A percentile compares a stretch with the other conserved stretches of the same genome.
Conservation (phyloP, 2,888 invertebrate species). For the Neelides folsomi region DNA sequence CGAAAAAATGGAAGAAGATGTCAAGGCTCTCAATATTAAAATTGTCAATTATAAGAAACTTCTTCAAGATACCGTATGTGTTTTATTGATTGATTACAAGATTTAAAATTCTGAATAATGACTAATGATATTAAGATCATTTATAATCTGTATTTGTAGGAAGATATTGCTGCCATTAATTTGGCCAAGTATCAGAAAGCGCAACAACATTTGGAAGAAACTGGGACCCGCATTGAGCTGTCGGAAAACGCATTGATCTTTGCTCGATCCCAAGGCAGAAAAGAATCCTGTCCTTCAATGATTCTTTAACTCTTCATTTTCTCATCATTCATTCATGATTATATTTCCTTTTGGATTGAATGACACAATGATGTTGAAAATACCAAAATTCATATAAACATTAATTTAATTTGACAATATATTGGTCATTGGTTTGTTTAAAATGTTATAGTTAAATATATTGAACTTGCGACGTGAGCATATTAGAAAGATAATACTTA, state of each 20-base stretch:
- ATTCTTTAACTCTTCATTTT: no score
- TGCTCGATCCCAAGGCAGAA: conserved; percentile 91
- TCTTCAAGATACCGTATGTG: conserved; percentile 82
- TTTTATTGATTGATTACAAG: neutral
- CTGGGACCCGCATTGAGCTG: conserved; percentile 44
- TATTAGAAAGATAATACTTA: no score
- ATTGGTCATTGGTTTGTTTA: no score
- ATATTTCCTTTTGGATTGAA: no score
- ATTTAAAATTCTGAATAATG: no score
- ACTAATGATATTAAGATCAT: neutral
- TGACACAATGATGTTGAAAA: no score
- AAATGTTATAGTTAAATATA: no score
- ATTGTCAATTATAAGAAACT: conserved; percentile 99
- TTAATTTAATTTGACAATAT: no score
- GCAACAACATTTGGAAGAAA: conserved; percentile 35
- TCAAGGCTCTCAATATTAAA: conserved; percentile 99
- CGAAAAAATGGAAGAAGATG: conserved; percentile 97
- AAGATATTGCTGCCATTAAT: conserved; percentile 42
- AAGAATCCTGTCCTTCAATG: conserved; percentile 59
- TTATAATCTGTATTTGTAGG: conserved; percentile 24
- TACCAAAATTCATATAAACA: no score
- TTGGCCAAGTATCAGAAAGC: conserved; percentile 41
- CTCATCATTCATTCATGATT: no score
- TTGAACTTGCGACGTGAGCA: no score
- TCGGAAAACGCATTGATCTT: conserved; percentile 94